Percentiles rank a stretch among this genome's conserved stretches.
Evolutionary conservation across 2,888 invertebrate species (phyloP).

Genomic region (Ectobius pallidus): DNA sequence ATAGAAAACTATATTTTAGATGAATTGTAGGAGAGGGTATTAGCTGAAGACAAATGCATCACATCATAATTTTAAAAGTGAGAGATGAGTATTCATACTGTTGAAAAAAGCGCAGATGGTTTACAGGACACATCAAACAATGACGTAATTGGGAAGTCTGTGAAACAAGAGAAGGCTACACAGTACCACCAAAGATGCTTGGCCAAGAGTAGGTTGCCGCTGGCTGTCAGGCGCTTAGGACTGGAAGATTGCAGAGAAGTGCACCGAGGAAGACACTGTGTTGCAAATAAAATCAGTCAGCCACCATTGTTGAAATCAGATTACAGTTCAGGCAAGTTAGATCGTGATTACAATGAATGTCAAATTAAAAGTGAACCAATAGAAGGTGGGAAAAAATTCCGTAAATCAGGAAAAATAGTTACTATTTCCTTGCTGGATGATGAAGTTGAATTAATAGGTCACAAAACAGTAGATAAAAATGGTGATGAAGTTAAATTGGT

Average conservation of each 20-base stretch:
- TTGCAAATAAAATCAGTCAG: background rate
- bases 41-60: no score
- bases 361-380: no score
- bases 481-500: no score
- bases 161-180: background rate
- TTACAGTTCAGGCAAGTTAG: background rate
- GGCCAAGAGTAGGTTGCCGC: background rate
- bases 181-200: background rate
- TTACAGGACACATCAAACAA: slow-evolving; percentile 22
- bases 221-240: background rate
- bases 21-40: no score
- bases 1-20: no score
- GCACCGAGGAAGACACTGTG: slow-evolving; percentile 10
- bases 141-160: slow-evolving; percentile 6
- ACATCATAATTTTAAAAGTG: background rate
- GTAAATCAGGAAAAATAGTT: background rate
- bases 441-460: background rate
- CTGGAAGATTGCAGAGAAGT: slow-evolving; percentile 18
- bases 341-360: background rate
- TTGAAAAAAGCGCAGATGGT: slow-evolving; percentile 20
- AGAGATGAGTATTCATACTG: slow-evolving; percentile 14
- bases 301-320: background rate
- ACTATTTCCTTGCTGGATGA: slow-evolving; percentile 2
- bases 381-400: background rate
- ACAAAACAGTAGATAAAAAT: no score